phyloP scores from a whole-genome alignment of 1,140 invertebrate species.

The Heliconius hermathena region DNA sequence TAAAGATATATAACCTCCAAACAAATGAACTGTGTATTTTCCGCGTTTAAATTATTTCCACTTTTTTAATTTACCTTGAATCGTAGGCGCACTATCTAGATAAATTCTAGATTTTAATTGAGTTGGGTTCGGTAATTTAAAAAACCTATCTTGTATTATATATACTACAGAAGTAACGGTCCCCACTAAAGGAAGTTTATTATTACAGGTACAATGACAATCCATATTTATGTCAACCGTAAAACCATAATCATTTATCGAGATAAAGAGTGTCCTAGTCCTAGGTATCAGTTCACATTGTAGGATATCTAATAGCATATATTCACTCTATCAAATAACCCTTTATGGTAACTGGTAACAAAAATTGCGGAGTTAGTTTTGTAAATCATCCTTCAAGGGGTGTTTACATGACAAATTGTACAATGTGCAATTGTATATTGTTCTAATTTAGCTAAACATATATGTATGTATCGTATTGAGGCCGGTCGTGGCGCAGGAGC shows the following conservation, averaged over 20 bases:
- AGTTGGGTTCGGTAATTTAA: background rate
- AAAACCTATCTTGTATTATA: background rate
- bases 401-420: too few relatives aligned
- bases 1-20: constrained; percentile 20
- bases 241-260: background rate
- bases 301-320: background rate
- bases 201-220: background rate
- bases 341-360: background rate
- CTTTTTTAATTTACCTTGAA: constrained; percentile 29
- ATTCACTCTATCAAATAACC: background rate
- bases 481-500: background rate
- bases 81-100: background rate
- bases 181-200: too few relatives aligned
- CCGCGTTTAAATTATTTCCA: constrained; percentile 24
- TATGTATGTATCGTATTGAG: too few relatives aligned
- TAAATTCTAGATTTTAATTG: background rate
- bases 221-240: background rate
- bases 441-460: too few relatives aligned
- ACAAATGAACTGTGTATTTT: constrained; percentile 36
- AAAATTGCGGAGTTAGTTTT: background rate
- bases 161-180: background rate
- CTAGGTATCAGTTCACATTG: background rate
- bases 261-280: background rate
- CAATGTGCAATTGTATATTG: too few relatives aligned
- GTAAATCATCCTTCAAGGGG: too few relatives aligned